Evolutionary conservation across 2,797 vertebrate genomes (phyloP), one percentile per base, ranked within the genome.

Genomic region (Chelon labrosus): DNA sequence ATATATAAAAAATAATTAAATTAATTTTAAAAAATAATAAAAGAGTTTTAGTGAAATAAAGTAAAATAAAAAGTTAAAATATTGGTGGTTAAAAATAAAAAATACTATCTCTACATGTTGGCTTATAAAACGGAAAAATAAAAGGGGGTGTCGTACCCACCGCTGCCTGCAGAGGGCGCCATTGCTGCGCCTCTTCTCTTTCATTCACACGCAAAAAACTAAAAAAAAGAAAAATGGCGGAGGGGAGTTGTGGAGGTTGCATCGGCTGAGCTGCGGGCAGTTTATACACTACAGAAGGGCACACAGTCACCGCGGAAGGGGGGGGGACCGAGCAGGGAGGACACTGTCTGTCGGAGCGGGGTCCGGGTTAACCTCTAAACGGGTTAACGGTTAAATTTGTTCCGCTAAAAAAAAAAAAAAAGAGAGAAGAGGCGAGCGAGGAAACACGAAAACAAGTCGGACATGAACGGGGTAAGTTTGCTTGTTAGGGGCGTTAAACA

Each of bases 381-480:
- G 19, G 68, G 37, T 51, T 22, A 13, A 27, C 44, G 11, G 53
- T 67, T 55, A 19, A 20, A 25, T 63, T 88, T 62, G 6, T 1
- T 3, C 70, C 65, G 50, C 70, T 27, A 52, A 66, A 93, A 90
- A 76, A 82, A 87, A 82, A 64, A 53, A 70, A 37, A 52, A 66
- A 93, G 90, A 77, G 80, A 87, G 82, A 65, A 84, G 86, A 90
- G 88, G 80, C 83, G 83, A 89, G 90, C 61, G 86, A 80, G 69
- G 85, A 93, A 90, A 87, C 83, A 80, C 91, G 82, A 89, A 75
- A 94, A 95, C 90, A 94, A 94, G 82, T 89, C 95, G 89, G 95
- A 95, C 89, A 95, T 96, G 95, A 95, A 95, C 93, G 95, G 95
- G 95, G 97, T 96, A 96, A 94, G 97, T 94, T 87, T 63, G 58